These are phyloP conservation scores for Epinephelus lanceolatus DNA, from an alignment of 2,113 vertebrate species.

Conservation along the genomic window DNA sequence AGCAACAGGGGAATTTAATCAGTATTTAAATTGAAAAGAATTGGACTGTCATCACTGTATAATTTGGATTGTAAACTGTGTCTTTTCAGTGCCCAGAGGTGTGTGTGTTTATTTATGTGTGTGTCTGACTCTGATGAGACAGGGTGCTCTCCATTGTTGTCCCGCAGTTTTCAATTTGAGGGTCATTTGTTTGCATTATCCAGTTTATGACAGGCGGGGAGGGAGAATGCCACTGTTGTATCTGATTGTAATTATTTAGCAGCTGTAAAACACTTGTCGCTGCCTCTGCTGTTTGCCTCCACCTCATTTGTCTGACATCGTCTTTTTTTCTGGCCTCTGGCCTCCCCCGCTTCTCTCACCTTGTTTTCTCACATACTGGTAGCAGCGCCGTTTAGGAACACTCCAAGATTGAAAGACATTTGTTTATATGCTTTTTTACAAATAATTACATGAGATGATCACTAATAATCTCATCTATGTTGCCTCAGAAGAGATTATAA, in stretches of 20 bases:
- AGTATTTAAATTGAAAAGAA: conserved; percentile 69
- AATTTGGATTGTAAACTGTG: conserved; percentile 65
- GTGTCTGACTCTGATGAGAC: conserved; percentile 30
- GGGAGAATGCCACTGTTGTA: conserved; percentile 62
- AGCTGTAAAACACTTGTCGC: conserved; percentile 68
- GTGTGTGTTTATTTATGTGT: not conserved
- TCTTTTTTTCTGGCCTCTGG: not conserved
- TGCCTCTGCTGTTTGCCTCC: conserved; percentile 50
- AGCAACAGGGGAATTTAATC: conserved; percentile 60
- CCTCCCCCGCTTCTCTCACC: not conserved
- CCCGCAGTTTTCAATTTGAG: conserved; percentile 61
- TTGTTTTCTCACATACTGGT: not conserved
- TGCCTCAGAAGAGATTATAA: too few species aligned
- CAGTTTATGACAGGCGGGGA: conserved; percentile 63
- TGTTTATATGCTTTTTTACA: not conserved
- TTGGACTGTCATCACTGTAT: conserved; percentile 58
- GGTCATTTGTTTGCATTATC: conserved; percentile 77
- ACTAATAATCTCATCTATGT: not conserved
- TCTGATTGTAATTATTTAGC: conserved; percentile 75
- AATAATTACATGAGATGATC: not conserved
- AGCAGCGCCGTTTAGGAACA: not conserved
- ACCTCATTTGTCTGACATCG: conserved; percentile 51
- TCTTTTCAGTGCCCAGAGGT: conserved; percentile 22
- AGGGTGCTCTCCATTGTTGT: conserved; percentile 36
- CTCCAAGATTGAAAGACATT: not conserved